Conservation (phyloP, 1,140 invertebrate genomes). For the Eriocheir sinensis region DNA sequence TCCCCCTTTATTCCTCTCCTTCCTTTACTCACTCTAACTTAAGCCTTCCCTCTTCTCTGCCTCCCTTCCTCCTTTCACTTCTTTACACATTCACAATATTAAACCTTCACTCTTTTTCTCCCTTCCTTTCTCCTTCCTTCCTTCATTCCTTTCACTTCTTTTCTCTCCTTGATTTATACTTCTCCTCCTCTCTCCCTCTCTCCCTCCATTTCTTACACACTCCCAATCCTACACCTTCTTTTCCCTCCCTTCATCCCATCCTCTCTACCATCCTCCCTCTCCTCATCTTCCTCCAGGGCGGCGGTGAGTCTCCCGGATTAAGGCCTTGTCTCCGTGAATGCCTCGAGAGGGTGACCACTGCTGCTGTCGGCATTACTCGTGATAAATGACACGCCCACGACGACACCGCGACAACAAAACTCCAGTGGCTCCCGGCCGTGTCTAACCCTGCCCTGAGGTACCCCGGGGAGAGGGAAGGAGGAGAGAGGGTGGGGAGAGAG, state of each 20-base stretch:
- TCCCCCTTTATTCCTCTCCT: background rate
- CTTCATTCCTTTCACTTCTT: no score
- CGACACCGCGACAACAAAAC: no score
- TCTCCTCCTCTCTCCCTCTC: background rate
- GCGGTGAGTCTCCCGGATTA: constrained; percentile 10
- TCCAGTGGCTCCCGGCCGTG: no score
- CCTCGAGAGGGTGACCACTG: constrained; percentile 56
- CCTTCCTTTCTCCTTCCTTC: no score
- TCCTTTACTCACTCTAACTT: background rate
- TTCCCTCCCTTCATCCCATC: background rate
- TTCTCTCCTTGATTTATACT: background rate
- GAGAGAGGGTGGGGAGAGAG: no score
- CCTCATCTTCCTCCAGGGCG: background rate
- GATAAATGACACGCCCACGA: constrained; percentile 54
- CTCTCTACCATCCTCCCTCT: constrained; percentile 15
- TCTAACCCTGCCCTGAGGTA: background rate
- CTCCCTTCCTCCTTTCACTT: background rate
- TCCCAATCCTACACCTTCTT: no score
- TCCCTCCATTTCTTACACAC: no score
- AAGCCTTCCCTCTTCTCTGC: no score
- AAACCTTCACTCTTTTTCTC: no score
- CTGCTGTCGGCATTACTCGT: constrained; percentile 57
- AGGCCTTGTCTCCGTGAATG: constrained; percentile 65
- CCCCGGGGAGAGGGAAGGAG: no score
- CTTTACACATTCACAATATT: no score